phyloP scores from a whole-genome alignment of 2,888 invertebrate genomes.

The Heliconius erato region DNA sequence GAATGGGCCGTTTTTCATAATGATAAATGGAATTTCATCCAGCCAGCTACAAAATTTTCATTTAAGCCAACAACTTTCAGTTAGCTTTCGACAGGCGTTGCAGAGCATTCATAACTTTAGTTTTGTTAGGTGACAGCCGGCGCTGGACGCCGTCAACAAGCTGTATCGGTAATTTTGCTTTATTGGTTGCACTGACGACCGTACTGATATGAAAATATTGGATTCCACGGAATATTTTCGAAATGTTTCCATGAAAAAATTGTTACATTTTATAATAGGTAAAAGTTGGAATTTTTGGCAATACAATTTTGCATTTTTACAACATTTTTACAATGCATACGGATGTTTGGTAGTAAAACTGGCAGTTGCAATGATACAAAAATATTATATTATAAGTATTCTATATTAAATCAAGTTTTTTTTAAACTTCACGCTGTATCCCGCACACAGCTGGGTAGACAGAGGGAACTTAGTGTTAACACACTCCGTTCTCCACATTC shows the following conservation, averaged over 20 bases:
- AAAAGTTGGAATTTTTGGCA: background rate
- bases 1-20: constrained; percentile 7
- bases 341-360: background rate
- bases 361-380: background rate
- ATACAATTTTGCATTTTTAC: background rate
- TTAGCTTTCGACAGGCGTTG: constrained; percentile 37
- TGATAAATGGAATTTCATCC: constrained; percentile 16
- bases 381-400: no score
- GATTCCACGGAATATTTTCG: constrained; percentile 23
- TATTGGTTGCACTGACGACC: constrained; percentile 45
- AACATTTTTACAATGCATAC: background rate
- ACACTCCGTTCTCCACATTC: no score
- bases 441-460: no score
- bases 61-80: constrained; percentile 38
- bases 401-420: no score
- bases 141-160: constrained; percentile 41
- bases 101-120: constrained; percentile 46
- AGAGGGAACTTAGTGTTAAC: no score
- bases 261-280: background rate
- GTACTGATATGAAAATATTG: constrained; percentile 43
- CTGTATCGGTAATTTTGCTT: constrained; percentile 48
- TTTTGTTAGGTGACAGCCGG: constrained; percentile 44
- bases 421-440: no score
- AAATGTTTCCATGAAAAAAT: background rate
- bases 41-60: constrained; percentile 25